phyloP scores from a whole-genome alignment of 1,140 invertebrate species.

The Dysdera silvatica region DNA sequence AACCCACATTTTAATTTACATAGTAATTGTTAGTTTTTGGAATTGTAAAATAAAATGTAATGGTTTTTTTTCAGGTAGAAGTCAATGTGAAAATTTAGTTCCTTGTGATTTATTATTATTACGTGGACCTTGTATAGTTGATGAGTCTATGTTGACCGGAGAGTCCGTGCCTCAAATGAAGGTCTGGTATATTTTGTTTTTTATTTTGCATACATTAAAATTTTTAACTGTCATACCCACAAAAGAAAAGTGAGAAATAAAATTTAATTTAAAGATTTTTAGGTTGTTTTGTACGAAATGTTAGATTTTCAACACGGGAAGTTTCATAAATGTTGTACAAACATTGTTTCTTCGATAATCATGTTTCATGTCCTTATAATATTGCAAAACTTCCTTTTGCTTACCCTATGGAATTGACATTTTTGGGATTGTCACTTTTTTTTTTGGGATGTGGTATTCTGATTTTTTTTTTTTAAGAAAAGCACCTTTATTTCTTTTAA shows the following conservation, averaged over 20 bases:
- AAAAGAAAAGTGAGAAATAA: not conserved
- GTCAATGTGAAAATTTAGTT: conserved; percentile 75
- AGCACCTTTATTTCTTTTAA: not conserved
- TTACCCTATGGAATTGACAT: too few species aligned
- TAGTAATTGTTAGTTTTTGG: too few species aligned
- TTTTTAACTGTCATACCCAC: conserved; percentile 8
- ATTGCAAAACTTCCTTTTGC: too few species aligned
- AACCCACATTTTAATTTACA: too few species aligned
- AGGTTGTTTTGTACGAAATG: not conserved
- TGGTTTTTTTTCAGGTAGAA: conserved; percentile 52
- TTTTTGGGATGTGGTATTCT: too few species aligned
- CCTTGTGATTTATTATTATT: conserved; percentile 95
- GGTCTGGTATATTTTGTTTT: conserved; percentile 36
- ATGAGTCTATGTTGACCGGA: conserved; percentile 95
- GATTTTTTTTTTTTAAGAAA: not conserved
- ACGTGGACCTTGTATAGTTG: conserved; percentile 89
- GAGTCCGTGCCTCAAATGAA: conserved; percentile 99
- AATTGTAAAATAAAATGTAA: too few species aligned
- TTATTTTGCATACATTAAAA: not conserved
- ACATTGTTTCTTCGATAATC: not conserved
- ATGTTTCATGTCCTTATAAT: too few species aligned
- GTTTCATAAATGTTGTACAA: not conserved
- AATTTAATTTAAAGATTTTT: conserved; percentile 1
- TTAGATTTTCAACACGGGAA: too few species aligned
- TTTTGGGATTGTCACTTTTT: too few species aligned